phyloP scores from a whole-genome alignment of 1,140 invertebrate species.

The Leptoteleia sp. region DNA sequence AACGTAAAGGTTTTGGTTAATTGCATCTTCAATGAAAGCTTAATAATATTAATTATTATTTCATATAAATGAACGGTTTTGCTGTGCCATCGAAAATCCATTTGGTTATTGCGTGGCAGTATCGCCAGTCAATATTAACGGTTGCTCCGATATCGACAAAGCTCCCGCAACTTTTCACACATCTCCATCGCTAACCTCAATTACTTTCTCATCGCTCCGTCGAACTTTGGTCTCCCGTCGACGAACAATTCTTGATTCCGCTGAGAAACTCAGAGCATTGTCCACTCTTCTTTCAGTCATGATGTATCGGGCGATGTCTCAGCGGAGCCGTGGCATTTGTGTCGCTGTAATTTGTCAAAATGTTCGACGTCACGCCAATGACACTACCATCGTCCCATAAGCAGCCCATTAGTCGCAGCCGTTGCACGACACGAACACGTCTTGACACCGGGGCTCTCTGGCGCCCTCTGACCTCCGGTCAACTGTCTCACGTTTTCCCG shows the following conservation, averaged over 20 bases:
- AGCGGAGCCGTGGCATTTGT: constrained; percentile 5
- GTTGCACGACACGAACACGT: constrained; percentile 57
- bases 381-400: constrained; percentile 56
- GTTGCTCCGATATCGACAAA: constrained; percentile 18
- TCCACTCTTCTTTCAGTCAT: constrained; percentile 3
- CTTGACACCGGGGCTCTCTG: constrained; percentile 51
- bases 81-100: constrained; percentile 11
- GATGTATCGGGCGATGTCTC: constrained; percentile 37
- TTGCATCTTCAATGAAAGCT: too few relatives aligned
- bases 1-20: too few relatives aligned
- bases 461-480: constrained; percentile 44
- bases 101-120: constrained; percentile 10
- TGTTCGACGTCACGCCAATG: constrained; percentile 63
- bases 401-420: constrained; percentile 62
- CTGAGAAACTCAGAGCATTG: constrained; percentile 3
- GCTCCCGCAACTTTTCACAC: constrained; percentile 26
- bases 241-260: constrained; percentile 29
- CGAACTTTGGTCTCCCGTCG: background rate
- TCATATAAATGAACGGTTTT: too few relatives aligned
- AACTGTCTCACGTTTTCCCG: constrained; percentile 62
- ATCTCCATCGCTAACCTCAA: constrained; percentile 12
- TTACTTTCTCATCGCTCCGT: constrained; percentile 31
- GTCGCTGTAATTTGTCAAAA: constrained; percentile 60
- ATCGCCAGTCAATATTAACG: constrained; percentile 41
- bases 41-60: too few relatives aligned